These are phyloP conservation scores for Anseranas semipalmata DNA, from an alignment of 2,113 vertebrate genomes.

Conservation along the genomic window DNA sequence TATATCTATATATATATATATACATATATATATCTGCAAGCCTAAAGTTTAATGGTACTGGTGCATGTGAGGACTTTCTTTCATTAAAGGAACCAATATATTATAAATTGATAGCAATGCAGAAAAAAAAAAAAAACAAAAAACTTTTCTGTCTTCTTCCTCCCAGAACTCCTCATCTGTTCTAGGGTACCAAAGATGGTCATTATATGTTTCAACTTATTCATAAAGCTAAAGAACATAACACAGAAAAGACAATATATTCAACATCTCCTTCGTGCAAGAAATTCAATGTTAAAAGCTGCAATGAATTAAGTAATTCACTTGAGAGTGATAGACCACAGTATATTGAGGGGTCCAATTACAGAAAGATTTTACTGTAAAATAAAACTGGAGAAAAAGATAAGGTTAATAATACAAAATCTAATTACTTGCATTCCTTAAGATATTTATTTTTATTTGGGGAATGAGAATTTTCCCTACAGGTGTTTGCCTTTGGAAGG, in stretches of 20 bases:
- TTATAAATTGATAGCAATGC: neutral
- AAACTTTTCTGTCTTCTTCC: neutral
- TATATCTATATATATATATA: too few species aligned
- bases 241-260: neutral
- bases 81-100: neutral
- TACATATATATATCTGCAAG: neutral
- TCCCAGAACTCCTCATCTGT: neutral
- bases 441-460: neutral
- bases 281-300: neutral
- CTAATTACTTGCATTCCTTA: neutral
- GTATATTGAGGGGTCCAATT: neutral
- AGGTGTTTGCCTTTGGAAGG: neutral
- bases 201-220: neutral
- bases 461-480: neutral
- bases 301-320: neutral
- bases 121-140: neutral
- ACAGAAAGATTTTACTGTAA: neutral
- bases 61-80: neutral
- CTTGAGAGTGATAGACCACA: neutral
- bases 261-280: neutral
- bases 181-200: neutral
- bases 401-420: neutral
- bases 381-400: neutral
- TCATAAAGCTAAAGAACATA: conserved; percentile 16
- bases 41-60: neutral